These are phyloP conservation scores for Ctenopoma kingsleyae DNA, from an alignment of 2,797 vertebrate genomes.

Conservation along the genomic window DNA sequence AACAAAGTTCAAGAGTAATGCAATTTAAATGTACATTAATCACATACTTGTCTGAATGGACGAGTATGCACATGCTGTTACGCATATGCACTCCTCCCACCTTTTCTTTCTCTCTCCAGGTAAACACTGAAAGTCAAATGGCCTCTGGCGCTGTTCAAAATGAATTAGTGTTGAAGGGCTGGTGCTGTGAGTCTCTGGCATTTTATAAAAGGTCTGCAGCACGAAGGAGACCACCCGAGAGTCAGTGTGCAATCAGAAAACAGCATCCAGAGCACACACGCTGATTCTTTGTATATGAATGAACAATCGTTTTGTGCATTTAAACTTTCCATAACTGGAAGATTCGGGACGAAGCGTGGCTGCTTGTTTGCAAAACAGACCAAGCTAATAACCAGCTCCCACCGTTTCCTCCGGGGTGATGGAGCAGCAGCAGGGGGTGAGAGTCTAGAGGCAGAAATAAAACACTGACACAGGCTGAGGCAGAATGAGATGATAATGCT, in stretches of 20 bases:
- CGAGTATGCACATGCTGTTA: background rate
- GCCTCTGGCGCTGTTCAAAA: slow-evolving; percentile 72
- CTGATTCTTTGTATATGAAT: slow-evolving; percentile 23
- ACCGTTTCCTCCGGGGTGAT: background rate
- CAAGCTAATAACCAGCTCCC: slow-evolving; percentile 2
- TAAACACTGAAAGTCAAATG: slow-evolving; percentile 66
- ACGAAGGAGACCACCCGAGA: slow-evolving; percentile 56
- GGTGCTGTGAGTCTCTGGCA: slow-evolving; percentile 75
- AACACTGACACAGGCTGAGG: slow-evolving; percentile 26
- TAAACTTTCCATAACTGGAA: slow-evolving; percentile 30
- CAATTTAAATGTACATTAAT: slow-evolving; percentile 24
- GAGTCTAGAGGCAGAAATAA: slow-evolving; percentile 29
- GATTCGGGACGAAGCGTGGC: slow-evolving; percentile 1
- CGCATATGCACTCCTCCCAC: background rate
- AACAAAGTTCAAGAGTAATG: slow-evolving; percentile 9
- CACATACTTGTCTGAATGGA: slow-evolving; percentile 10
- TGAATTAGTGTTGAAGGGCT: slow-evolving; percentile 65
- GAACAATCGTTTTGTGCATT: slow-evolving; percentile 12
- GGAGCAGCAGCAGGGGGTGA: background rate
- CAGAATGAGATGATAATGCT: slow-evolving; percentile 38
- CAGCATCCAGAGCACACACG: slow-evolving; percentile 16
- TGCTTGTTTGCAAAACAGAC: slow-evolving; percentile 15
- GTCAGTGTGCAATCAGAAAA: slow-evolving; percentile 36
- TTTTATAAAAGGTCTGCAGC: slow-evolving; percentile 80
- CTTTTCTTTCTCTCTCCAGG: slow-evolving; percentile 40